A percentile compares a stretch with the other conserved stretches of the same genome.
phyloP scores from a whole-genome alignment of 2,888 invertebrate species.

The Pristionchus fissidentatus region DNA sequence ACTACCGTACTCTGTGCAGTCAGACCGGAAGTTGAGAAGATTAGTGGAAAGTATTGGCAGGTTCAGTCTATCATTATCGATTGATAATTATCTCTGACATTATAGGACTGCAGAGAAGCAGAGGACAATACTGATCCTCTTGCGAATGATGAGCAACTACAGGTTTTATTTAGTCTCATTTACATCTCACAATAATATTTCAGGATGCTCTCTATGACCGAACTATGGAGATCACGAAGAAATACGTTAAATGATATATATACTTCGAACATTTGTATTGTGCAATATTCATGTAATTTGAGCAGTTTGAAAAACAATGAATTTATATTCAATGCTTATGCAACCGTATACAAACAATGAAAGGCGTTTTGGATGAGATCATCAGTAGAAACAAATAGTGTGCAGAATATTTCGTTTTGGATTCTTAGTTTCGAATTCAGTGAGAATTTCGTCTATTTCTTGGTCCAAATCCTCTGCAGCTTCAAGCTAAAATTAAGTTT shows the following conservation, averaged over 20 bases:
- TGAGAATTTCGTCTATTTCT: slow-evolving; percentile 95
- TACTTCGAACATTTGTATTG: not conserved
- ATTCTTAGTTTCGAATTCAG: slow-evolving; percentile 89
- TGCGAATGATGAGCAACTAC: slow-evolving; percentile 29
- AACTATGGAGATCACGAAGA: not conserved
- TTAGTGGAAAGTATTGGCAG: slow-evolving; percentile 32
- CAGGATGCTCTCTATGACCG: slow-evolving; percentile 35
- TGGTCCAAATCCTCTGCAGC: slow-evolving; percentile 94
- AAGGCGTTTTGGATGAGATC: not conserved
- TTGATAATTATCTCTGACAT: not conserved
- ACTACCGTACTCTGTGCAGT: slow-evolving; percentile 38
- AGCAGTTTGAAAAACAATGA: not conserved
- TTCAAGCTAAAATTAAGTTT: slow-evolving; percentile 81
- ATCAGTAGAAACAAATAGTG: slow-evolving; percentile 92
- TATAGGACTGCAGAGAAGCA: slow-evolving; percentile 33
- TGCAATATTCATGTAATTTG: not conserved
- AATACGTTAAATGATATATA: not conserved
- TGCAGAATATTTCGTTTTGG: slow-evolving; percentile 87
- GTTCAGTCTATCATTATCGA: not conserved
- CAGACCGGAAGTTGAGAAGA: slow-evolving; percentile 22
- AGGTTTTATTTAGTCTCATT: not conserved
- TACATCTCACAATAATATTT: not conserved
- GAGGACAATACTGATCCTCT: not conserved
- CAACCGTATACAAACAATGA: not conserved
- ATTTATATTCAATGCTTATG: not conserved